phyloP scores from a whole-genome alignment of 2,888 invertebrate genomes.

The Osedax fenrisi region DNA sequence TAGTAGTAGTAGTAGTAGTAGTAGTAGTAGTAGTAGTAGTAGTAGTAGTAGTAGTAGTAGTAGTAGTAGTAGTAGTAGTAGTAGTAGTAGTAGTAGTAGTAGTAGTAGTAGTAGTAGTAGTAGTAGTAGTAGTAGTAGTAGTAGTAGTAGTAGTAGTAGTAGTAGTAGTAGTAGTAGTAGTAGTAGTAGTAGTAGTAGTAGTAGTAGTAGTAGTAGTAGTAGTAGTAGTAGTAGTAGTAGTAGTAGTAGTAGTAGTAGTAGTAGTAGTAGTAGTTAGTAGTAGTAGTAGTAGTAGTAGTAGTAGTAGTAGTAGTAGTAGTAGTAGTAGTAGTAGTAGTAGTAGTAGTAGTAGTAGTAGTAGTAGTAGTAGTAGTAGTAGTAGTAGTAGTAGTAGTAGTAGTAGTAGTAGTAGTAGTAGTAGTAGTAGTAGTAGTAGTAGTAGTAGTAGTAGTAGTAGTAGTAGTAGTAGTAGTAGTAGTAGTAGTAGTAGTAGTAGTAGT shows the following conservation, averaged over 20 bases:
- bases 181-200: constrained; percentile 5
- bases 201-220: constrained; percentile 7
- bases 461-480: constrained; percentile 2
- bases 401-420: neutral
- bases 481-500: constrained; percentile 5
- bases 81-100: constrained; percentile 10
- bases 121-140: constrained; percentile 7
- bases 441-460: constrained; percentile 8
- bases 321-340: constrained; percentile 10
- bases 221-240: constrained; percentile 4
- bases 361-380: constrained; percentile 7
- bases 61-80: constrained; percentile 10
- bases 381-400: neutral
- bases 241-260: constrained; percentile 5
- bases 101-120: constrained; percentile 10
- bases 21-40: neutral
- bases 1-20: constrained; percentile 2
- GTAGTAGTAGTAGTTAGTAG: constrained; percentile 10
- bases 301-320: constrained; percentile 7
- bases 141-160: constrained; percentile 10
- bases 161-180: constrained; percentile 10
- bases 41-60: constrained; percentile 1
- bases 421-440: neutral
- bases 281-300: neutral
- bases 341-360: constrained; percentile 5